phyloP scores from a whole-genome alignment of 2,888 invertebrate genomes.

The Galeopsomyia nigrocyanea region DNA sequence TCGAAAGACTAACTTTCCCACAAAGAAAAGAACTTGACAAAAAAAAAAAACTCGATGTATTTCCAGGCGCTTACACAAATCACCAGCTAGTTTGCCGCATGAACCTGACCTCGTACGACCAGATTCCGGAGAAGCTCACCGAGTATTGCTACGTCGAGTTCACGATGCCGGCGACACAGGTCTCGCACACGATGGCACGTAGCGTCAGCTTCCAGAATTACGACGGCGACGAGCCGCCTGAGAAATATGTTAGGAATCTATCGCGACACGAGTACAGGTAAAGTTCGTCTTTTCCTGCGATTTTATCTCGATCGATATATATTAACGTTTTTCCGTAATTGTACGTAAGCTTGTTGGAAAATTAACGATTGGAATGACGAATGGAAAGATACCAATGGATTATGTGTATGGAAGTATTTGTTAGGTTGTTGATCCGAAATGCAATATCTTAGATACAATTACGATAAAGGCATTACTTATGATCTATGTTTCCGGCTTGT shows the following conservation, averaged over 20 bases:
- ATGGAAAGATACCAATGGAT: too few species aligned
- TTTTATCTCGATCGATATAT: too few species aligned
- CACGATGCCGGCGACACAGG: conserved; percentile 98
- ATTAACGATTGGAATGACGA: background rate
- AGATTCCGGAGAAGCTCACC: conserved; percentile 93
- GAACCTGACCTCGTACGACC: conserved; percentile 96
- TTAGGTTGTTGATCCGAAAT: too few species aligned
- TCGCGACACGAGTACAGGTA: conserved; percentile 95
- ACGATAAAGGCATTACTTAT: too few species aligned
- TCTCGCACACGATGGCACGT: conserved; percentile 94
- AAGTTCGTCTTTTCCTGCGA: background rate
- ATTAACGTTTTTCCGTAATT: too few species aligned
- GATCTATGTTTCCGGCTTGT: too few species aligned
- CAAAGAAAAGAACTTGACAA: too few species aligned
- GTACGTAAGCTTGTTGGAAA: background rate
- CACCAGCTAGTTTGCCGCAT: conserved; percentile 95
- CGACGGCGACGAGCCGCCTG: conserved; percentile 91
- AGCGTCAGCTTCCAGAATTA: conserved; percentile 92
- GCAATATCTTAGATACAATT: too few species aligned
- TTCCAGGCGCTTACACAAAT: conserved; percentile 94
- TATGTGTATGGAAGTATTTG: too few species aligned
- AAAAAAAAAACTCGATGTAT: background rate
- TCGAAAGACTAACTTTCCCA: too few species aligned
- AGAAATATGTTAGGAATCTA: conserved; percentile 97
- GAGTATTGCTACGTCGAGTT: conserved; percentile 94